Evolutionary conservation across 2,888 invertebrate species (phyloP).

Genomic region (Eupeodes latifasciatus): DNA sequence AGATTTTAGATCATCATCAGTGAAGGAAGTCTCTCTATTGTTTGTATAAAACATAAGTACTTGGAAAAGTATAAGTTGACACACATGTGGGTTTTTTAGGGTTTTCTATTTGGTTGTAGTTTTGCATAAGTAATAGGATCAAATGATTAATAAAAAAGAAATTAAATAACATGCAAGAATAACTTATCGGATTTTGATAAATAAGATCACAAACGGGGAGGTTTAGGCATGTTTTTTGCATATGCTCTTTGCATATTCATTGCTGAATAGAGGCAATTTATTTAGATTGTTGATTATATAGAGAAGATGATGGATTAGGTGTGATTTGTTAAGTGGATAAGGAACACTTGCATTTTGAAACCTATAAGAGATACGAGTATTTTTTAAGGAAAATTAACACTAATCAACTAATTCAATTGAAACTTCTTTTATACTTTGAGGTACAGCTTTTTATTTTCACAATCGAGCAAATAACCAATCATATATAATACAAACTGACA

Average conservation of each 20-base stretch:
- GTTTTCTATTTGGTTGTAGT: slow-evolving; percentile 31
- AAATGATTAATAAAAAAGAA: slow-evolving; percentile 65
- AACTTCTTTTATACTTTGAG: no score
- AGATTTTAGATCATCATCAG: slow-evolving; percentile 12
- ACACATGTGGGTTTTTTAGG: slow-evolving; percentile 36
- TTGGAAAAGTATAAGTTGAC: background rate
- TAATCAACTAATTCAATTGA: no score
- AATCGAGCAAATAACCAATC: no score
- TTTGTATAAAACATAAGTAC: slow-evolving; percentile 8
- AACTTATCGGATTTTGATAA: slow-evolving; percentile 62
- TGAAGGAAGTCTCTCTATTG: slow-evolving; percentile 10
- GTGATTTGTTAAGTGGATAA: slow-evolving; percentile 44
- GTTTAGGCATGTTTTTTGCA: slow-evolving; percentile 30
- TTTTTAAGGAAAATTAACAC: no score
- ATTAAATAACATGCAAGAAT: slow-evolving; percentile 10
- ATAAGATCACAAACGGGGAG: slow-evolving; percentile 14
- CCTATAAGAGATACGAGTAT: no score
- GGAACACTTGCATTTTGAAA: slow-evolving; percentile 26
- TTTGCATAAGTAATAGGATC: slow-evolving; percentile 76
- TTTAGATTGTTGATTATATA: slow-evolving; percentile 4
- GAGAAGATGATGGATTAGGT: slow-evolving; percentile 40
- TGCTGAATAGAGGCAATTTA: slow-evolving; percentile 39
- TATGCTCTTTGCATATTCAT: background rate
- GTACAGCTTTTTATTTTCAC: no score
- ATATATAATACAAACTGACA: no score